These are phyloP conservation scores for Notiomystis cincta DNA, from an alignment of 2,113 vertebrate genomes.

Conservation along the genomic window DNA sequence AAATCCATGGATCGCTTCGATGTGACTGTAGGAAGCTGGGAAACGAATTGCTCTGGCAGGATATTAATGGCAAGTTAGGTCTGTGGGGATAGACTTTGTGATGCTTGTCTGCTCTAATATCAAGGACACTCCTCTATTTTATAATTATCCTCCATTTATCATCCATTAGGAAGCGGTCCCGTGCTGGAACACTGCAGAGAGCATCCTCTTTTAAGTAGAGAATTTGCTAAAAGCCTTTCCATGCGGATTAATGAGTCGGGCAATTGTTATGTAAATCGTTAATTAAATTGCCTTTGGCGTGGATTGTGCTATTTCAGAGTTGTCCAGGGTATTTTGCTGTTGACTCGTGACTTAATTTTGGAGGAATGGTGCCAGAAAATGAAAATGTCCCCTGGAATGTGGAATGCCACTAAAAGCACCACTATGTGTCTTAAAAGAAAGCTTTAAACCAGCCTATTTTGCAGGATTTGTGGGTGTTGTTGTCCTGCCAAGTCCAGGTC, in stretches of 20 bases:
- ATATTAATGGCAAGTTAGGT: not conserved
- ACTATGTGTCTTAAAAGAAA: not conserved
- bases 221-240: not conserved
- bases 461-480: not conserved
- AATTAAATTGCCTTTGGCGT: not conserved
- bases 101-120: not conserved
- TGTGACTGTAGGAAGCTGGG: not conserved
- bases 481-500: not conserved
- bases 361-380: not conserved
- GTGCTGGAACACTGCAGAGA: not conserved
- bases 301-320: not conserved
- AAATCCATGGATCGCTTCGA: not conserved
- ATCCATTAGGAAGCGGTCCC: not conserved
- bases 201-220: not conserved
- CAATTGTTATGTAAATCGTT: constrained; percentile 34
- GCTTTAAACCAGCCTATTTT: not conserved
- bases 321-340: not conserved
- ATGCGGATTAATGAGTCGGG: not conserved
- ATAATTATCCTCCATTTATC: not conserved
- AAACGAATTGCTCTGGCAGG: not conserved
- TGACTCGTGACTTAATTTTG: not conserved
- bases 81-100: not conserved
- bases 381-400: not conserved
- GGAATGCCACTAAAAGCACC: not conserved
- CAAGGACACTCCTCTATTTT: not conserved